Conservation (phyloP, 2,797 vertebrate genomes). For the Cygnus olor region DNA sequence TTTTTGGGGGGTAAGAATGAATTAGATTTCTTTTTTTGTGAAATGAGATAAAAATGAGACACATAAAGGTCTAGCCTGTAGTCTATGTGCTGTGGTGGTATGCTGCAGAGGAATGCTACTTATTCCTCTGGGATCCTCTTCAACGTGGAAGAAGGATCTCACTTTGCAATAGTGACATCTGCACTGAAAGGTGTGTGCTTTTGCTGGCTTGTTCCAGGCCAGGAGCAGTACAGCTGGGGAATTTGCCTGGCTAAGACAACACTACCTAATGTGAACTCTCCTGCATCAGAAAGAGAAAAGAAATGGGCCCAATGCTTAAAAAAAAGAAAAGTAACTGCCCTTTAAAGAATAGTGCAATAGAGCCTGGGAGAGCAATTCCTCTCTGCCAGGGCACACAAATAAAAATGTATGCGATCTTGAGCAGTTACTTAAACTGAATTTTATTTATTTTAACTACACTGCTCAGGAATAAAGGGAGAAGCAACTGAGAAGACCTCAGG, state of each 20-base stretch:
- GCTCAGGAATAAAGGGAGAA: background rate
- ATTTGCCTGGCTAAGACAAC: background rate
- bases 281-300: background rate
- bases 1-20: background rate
- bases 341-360: background rate
- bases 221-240: background rate
- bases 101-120: background rate
- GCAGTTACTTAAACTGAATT: background rate
- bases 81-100: rapidly evolving
- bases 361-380: background rate
- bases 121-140: background rate
- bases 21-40: background rate
- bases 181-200: background rate
- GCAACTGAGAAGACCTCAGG: background rate
- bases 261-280: background rate
- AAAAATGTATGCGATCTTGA: background rate
- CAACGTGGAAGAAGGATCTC: background rate
- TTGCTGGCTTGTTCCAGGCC: background rate
- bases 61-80: background rate
- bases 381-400: background rate
- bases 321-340: background rate
- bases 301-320: background rate
- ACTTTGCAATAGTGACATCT: background rate
- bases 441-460: background rate
- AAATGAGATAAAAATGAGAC: background rate